Base-by-base conservation (phyloP, 2,797 vertebrate species). In the Poecilia velifera region DNA sequence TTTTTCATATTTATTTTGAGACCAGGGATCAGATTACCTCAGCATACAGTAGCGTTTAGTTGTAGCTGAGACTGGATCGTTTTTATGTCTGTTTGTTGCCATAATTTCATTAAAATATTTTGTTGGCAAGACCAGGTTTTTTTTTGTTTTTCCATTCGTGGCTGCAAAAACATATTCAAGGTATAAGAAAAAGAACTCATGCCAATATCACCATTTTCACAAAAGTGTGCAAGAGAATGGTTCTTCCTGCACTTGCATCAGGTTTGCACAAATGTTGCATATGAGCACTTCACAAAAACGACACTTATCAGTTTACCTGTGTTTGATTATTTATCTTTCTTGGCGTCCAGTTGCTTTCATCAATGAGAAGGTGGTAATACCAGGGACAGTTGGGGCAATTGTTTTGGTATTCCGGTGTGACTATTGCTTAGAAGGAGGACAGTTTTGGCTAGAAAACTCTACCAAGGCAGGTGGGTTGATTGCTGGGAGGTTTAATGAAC, bases 401-500 rank as follows among this genome's bases (percentile, higher is more conserved):
- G 82, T 76, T 43, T 72, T 25, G 1, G 39, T 62, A 71, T 72
- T 74, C 77, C 62, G 74, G 81, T 86, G 81, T 76, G 76, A 77
- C 75, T 77, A 22, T 72, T 84, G 73, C 84, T 87, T 83, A 87
- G 73, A 41, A 68, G 13, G 62, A 64, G 36, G 68, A 16, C 71
- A 72, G 28, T 82, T 85, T 43, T 68, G 57, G 74, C 76, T 49
- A 22, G 62, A 81, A 74, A 82, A 55, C 80, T 85, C 70, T 64
- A 46, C 64, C 25, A 16, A 45, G 39, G 55, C 55, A 83, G 78
- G 68, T 12, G 3, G 62, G 79, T 88, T 84, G 85, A 89, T 92
- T 82, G 25, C 7, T 57, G 57, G 87, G 84, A 82, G 45, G 76
- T 71, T 90, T 92, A 91, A 92, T 92, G 86, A 91, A 87, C 86